Evolutionary conservation across 2,888 invertebrate genomes (phyloP).

Genomic region (Lithophane leautieri): DNA sequence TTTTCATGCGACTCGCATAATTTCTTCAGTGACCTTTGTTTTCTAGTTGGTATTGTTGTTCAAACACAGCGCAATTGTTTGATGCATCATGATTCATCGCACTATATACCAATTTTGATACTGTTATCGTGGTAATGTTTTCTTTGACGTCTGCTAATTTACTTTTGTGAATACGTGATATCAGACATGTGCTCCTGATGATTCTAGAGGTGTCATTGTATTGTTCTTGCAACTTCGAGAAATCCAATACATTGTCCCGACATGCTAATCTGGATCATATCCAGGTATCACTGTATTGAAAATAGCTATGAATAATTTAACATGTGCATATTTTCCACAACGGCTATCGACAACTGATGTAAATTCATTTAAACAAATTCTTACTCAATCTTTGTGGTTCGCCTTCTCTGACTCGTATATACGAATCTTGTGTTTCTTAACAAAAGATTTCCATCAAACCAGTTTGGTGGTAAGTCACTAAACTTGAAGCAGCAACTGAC

Average conservation of each 20-base stretch:
- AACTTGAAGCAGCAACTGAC: conserved; percentile 65
- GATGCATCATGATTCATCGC: conserved; percentile 78
- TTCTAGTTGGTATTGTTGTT: conserved; percentile 78
- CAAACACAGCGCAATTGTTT: conserved; percentile 69
- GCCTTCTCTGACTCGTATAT: conserved; percentile 58
- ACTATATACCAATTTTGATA: conserved; percentile 65
- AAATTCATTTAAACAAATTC: conserved; percentile 70
- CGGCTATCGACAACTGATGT: conserved; percentile 55
- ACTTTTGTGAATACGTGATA: conserved; percentile 60
- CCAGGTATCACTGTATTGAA: conserved; percentile 30
- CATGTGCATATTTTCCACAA: conserved; percentile 51
- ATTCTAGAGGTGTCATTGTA: conserved; percentile 1
- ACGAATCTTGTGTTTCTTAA: conserved; percentile 65
- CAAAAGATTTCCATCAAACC: conserved; percentile 73
- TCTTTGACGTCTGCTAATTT: conserved; percentile 50
- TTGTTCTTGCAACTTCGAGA: conserved; percentile 39
- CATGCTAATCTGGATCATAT: conserved; percentile 37
- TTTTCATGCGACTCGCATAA: conserved; percentile 82
- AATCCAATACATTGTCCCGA: conserved; percentile 17
- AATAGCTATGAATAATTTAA: conserved; percentile 49
- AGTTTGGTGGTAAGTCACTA: conserved; percentile 73
- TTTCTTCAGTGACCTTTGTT: conserved; percentile 84
- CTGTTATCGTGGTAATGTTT: conserved; percentile 62
- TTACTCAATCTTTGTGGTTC: conserved; percentile 63
- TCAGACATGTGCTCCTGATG: conserved; percentile 47